phyloP scores from a whole-genome alignment of 2,113 vertebrate species.

The Caracal caracal region DNA sequence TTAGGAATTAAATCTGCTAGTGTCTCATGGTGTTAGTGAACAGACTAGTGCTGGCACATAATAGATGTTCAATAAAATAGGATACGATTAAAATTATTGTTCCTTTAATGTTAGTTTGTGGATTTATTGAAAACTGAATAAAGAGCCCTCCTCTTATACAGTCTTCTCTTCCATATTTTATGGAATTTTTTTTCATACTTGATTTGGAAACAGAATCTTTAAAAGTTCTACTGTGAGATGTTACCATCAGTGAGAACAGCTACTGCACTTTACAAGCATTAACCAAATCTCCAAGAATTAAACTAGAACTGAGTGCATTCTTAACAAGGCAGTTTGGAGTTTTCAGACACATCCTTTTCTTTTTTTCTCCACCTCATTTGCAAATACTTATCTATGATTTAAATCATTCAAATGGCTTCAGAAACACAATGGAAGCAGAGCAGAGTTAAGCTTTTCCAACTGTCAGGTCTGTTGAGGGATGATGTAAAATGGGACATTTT shows the following conservation, averaged over 20 bases:
- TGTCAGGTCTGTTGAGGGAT: constrained; percentile 76
- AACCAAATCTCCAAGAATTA: constrained; percentile 51
- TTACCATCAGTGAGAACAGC: not conserved
- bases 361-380: constrained; percentile 58
- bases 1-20: not conserved
- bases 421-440: constrained; percentile 71
- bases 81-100: not conserved
- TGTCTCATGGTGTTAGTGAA: not conserved
- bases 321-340: not conserved
- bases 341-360: constrained; percentile 26
- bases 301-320: constrained; percentile 16
- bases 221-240: not conserved
- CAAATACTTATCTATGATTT: constrained; percentile 60
- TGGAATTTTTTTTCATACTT: not conserved
- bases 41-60: not conserved
- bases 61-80: not conserved
- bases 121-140: not conserved
- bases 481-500: constrained; percentile 69
- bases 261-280: not conserved
- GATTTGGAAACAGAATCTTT: not conserved
- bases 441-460: constrained; percentile 79
- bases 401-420: constrained; percentile 71
- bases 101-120: not conserved
- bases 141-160: not conserved
- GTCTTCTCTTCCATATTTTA: not conserved